Evolutionary conservation across 2,113 vertebrate species (phyloP), one percentile per base, ranked within the genome.

Genomic region (Eulacestoma nigropectus): DNA sequence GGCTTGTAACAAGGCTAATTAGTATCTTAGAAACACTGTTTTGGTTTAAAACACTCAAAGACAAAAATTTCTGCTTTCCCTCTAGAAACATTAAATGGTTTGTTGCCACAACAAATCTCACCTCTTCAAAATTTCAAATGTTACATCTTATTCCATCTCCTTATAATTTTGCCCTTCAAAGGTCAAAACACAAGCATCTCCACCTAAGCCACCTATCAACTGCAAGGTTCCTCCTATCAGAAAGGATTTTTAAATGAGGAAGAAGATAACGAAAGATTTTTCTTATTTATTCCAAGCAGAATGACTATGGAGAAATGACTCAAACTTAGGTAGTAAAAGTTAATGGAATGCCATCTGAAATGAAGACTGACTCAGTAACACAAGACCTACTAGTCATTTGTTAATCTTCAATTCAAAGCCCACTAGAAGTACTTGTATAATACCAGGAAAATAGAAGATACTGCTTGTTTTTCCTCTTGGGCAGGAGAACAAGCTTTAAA

Each of bases 281-380:
- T 69, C n/a, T 42, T 41, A 32, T 26, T 89, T 68, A 72, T 79
- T 84, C 27, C 53, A 84, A 86, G 64, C 30, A 88, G 68, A 90
- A 59, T 62, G 32, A 91, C 46, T 91, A 33, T 6, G 19, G 62
- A 90, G 59, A 79, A 83, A 69, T 93, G 82, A 96, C 85, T 96
- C 95, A 94, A 42, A 42, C 30, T 93, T 76, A 87, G 49, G 59
- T 26, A 88, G 79, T 25, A 81, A 7, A 87, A 96, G 59, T 65
- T 85, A 91, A 90, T 33, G 60, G 56, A 55, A 94, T 67, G 63
- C 49, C 67, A 94, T 85, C 60, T 67, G 70, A 96, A 93, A 81
- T 50, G 52, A 91, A 72, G 89, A 85, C 81, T 95, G 93, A 94
- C 82, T 96, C 93, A 92, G 85, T 74, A 92, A 75, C 93, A 90